A percentile compares a stretch with the other conserved stretches of the same genome.
phyloP scores from a whole-genome alignment of 2,113 vertebrate genomes.

The Sylvietta virens region DNA sequence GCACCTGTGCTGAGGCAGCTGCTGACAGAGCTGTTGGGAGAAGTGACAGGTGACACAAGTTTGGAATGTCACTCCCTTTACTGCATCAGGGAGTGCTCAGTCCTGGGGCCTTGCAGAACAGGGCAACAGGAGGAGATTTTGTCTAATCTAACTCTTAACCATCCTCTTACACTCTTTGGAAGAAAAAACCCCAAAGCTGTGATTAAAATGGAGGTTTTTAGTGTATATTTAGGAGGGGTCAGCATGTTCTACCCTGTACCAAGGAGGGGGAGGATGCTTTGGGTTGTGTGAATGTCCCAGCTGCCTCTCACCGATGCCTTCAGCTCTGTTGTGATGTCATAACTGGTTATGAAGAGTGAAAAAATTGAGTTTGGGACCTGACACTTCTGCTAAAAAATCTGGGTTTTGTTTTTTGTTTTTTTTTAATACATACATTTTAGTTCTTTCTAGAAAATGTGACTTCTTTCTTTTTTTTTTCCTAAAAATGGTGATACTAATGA shows the following conservation, averaged over 20 bases:
- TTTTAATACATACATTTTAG: not conserved
- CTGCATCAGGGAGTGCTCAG: not conserved
- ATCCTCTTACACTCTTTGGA: not conserved
- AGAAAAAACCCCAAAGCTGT: not conserved
- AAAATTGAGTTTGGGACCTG: not conserved
- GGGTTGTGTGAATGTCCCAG: not conserved
- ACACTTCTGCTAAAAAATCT: not conserved
- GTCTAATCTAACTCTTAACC: not conserved
- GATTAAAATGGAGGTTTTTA: not conserved
- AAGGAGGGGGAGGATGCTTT: not conserved
- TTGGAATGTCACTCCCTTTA: not conserved
- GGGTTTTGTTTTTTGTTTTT: not conserved
- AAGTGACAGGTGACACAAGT: not conserved
- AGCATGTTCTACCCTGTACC: not conserved
- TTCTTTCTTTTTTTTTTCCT: not conserved
- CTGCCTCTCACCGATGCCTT: not conserved
- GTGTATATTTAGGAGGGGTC: not conserved
- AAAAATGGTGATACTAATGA: not conserved
- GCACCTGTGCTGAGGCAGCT: not conserved
- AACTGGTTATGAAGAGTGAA: not conserved
- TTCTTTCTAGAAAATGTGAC: not conserved
- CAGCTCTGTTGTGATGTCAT: not conserved
- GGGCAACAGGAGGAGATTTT: not conserved
- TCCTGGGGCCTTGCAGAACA: not conserved
- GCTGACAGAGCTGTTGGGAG: not conserved